Conservation (phyloP, 2,888 invertebrate species). For the Perithous albicinctus region DNA sequence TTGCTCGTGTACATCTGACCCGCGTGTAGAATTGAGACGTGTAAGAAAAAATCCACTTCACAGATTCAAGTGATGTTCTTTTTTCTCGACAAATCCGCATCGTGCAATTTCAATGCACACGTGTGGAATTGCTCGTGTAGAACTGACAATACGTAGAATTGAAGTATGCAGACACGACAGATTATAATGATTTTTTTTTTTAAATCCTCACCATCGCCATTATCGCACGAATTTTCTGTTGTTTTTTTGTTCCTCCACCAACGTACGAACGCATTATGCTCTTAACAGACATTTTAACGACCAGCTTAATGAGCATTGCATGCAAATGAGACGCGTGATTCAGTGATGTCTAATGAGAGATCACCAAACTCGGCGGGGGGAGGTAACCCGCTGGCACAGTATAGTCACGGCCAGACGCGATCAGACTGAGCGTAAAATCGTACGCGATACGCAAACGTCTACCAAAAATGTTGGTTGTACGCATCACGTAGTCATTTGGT, state of each 20-base stretch:
- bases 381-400: constrained; percentile 36
- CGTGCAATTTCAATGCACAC: too few species aligned
- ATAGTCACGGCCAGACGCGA: constrained; percentile 57
- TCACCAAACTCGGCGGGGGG: constrained; percentile 24
- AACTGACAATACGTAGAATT: too few species aligned
- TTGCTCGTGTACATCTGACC: too few species aligned
- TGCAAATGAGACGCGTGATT: constrained; percentile 3
- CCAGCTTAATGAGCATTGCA: constrained; percentile 70
- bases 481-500: constrained; percentile 6
- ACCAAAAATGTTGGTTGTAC: neutral
- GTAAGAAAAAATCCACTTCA: too few species aligned
- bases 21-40: too few species aligned
- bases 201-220: constrained; percentile 80
- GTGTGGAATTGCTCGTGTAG: too few species aligned
- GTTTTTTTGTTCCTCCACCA: constrained; percentile 73
- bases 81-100: too few species aligned
- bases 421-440: constrained; percentile 53
- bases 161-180: too few species aligned
- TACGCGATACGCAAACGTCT: constrained; percentile 1
- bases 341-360: neutral
- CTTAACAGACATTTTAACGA: constrained; percentile 78
- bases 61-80: too few species aligned
- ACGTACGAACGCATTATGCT: constrained; percentile 79
- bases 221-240: constrained; percentile 79
- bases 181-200: too few species aligned